These are phyloP conservation scores for Hepsetus odoe DNA, from an alignment of 2,113 vertebrate species.

Conservation along the genomic window DNA sequence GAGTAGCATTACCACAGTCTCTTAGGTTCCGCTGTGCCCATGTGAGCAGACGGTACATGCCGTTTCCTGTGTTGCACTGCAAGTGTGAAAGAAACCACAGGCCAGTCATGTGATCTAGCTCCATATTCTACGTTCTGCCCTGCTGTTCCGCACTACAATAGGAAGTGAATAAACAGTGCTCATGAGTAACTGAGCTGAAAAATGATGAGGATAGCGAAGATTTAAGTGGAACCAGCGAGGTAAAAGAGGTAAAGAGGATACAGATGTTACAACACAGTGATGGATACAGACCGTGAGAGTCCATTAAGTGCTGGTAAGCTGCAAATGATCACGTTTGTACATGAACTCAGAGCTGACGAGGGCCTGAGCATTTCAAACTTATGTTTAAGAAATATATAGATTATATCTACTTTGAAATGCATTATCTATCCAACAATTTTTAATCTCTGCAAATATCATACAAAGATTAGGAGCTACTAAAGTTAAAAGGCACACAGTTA, in stretches of 20 bases:
- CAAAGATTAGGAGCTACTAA: too few relatives aligned
- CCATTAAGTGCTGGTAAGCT: slow-evolving; percentile 31
- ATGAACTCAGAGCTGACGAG: slow-evolving; percentile 48
- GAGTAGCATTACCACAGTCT: slow-evolving; percentile 30
- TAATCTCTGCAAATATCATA: too few relatives aligned
- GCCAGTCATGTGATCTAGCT: slow-evolving; percentile 57
- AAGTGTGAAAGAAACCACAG: slow-evolving; percentile 60
- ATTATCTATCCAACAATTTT: background rate
- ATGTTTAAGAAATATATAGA: background rate
- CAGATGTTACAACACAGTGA: slow-evolving; percentile 40
- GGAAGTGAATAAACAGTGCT: slow-evolving; percentile 18
- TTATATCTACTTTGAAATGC: background rate
- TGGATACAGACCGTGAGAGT: slow-evolving; percentile 56
- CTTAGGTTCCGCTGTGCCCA: slow-evolving; percentile 7
- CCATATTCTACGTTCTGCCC: slow-evolving; percentile 17
- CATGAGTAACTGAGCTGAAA: slow-evolving; percentile 2
- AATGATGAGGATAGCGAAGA: slow-evolving; percentile 43
- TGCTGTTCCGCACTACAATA: slow-evolving; percentile 5
- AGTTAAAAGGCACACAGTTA: background rate
- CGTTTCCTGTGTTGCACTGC: slow-evolving; percentile 51
- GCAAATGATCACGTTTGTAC: slow-evolving; percentile 19
- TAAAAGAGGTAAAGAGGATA: slow-evolving; percentile 17
- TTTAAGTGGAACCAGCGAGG: slow-evolving; percentile 59
- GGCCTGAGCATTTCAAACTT: background rate
- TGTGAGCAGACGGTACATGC: background rate